A percentile compares a stretch with the other conserved stretches of the same genome.
Evolutionary conservation across 2,888 invertebrate genomes (phyloP).

Genomic region (Mythimna loreyi): DNA sequence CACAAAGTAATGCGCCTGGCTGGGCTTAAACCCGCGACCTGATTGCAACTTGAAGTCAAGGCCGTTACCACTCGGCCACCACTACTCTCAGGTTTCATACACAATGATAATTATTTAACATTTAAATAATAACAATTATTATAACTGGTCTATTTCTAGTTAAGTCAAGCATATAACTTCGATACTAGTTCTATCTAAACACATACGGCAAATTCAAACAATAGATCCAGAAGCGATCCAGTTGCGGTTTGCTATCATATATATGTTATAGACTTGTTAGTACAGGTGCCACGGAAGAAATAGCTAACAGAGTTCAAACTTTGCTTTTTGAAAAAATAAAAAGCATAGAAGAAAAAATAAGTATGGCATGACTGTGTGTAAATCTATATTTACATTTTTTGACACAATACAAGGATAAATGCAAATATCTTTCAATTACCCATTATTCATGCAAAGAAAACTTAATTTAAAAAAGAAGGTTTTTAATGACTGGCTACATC

Average conservation of each 20-base stretch:
- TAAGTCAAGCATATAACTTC: neutral
- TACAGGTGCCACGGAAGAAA: conserved; percentile 17
- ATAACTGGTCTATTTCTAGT: conserved; percentile 5
- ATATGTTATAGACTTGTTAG: conserved; percentile 13
- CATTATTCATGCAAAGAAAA: neutral
- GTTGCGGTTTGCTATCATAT: conserved; percentile 2
- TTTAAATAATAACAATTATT: neutral
- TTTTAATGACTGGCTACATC: too few relatives aligned
- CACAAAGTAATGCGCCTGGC: too few relatives aligned
- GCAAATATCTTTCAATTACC: neutral
- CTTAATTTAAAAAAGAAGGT: too few relatives aligned
- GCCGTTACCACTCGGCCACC: too few relatives aligned
- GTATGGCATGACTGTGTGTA: too few relatives aligned
- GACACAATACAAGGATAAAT: too few relatives aligned
- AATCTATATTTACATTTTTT: too few relatives aligned
- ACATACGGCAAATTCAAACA: conserved; percentile 29
- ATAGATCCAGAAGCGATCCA: conserved; percentile 8
- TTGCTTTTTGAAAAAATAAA: too few relatives aligned
- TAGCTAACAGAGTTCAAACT: conserved; percentile 1
- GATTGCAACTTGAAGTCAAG: too few relatives aligned
- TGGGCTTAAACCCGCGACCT: too few relatives aligned
- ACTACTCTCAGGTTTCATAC: too few relatives aligned
- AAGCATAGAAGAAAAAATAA: too few relatives aligned
- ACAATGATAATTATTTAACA: neutral
- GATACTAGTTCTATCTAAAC: neutral